Evolutionary conservation across 2,888 invertebrate genomes (phyloP), one percentile per base, ranked within the genome.

Genomic region (Erannis defoliaria): DNA sequence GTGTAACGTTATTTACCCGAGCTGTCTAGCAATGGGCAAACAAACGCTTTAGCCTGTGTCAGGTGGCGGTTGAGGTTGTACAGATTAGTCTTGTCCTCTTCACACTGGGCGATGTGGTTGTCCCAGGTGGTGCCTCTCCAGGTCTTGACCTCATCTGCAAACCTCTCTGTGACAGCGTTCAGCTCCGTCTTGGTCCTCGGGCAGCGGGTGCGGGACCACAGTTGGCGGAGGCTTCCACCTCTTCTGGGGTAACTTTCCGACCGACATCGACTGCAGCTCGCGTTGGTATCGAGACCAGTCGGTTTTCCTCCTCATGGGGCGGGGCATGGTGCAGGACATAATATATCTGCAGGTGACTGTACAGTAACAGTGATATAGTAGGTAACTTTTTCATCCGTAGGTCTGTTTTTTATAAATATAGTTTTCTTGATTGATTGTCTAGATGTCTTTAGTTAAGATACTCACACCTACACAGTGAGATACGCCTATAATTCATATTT

Each of bases 101-200:
- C 45, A 1, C 16, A 16, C 26, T 45, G 45, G 45, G 23, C 45
- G 0, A 45, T 23, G 9, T 16, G 23, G 6, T 5, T 2, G n/a
- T 45, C 45, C 45, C 45, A 45, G 16, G 29, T 4, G 18, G 10
- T 9, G 3, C 48, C 33, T 33, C 48, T 48, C 33, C 33, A n/a
- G n/a, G n/a, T n/a, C n/a, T n/a, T n/a, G n/a, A n/a, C n/a, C n/a
- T n/a, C n/a, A n/a, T n/a, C n/a, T 48, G 48, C 8, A 9, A 31
- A 19, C 2, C 14, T 31, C 12, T 10, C 19, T 1, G 18, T 5
- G 0, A 48, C 4, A 0, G 33, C 12, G 33, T 48, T 46, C n/a
- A 43, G 12, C 16, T 43, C 23, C n/a, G n/a, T 21, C n/a, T 43
- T 40, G 1, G 19, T 2, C 18, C 9, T 16, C 2, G 40, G 40